Evolutionary conservation across 2,113 vertebrate genomes (phyloP).

Genomic region (Macrotis lagotis): DNA sequence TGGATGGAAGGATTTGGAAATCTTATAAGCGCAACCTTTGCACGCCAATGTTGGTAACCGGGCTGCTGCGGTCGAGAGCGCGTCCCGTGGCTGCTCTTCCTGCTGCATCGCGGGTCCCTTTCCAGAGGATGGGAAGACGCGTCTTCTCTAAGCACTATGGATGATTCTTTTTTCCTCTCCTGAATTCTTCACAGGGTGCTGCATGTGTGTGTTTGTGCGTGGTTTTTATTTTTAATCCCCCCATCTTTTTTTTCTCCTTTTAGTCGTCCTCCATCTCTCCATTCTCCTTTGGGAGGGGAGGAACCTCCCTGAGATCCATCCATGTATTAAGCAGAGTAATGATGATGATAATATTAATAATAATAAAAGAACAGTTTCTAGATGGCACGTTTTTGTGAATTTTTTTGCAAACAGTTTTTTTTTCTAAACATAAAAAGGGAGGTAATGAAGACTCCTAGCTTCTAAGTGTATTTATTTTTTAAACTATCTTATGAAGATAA

Average conservation of each 20-base stretch:
- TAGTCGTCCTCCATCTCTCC: slow-evolving; percentile 42
- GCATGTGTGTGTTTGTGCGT: slow-evolving; percentile 11
- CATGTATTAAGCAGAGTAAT: slow-evolving; percentile 46
- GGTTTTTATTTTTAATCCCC: not conserved
- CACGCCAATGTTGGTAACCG: slow-evolving; percentile 72
- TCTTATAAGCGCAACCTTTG: slow-evolving; percentile 55
- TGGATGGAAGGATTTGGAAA: slow-evolving; percentile 74
- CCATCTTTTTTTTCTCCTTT: not conserved
- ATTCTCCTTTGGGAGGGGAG: slow-evolving; percentile 49
- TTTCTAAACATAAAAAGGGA: slow-evolving; percentile 63
- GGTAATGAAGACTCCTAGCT: slow-evolving; percentile 66
- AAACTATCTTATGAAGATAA: slow-evolving; percentile 72
- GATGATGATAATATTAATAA: not conserved
- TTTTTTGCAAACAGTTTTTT: not conserved
- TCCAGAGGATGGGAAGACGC: slow-evolving; percentile 72
- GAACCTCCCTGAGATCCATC: slow-evolving; percentile 53
- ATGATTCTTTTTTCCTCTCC: slow-evolving; percentile 71
- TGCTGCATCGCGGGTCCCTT: slow-evolving; percentile 76
- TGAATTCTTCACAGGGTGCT: not conserved
- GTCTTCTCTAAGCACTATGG: slow-evolving; percentile 72
- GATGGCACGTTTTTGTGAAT: rapidly evolving
- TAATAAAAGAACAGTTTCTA: slow-evolving; percentile 57
- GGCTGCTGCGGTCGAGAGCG: slow-evolving; percentile 53
- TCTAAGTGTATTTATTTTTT: not conserved
- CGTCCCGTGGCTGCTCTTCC: slow-evolving; percentile 61